Percentiles rank a stretch among this genome's conserved stretches.
Conservation (phyloP, 2,888 invertebrate genomes). For the Stegophylla sp. region DNA sequence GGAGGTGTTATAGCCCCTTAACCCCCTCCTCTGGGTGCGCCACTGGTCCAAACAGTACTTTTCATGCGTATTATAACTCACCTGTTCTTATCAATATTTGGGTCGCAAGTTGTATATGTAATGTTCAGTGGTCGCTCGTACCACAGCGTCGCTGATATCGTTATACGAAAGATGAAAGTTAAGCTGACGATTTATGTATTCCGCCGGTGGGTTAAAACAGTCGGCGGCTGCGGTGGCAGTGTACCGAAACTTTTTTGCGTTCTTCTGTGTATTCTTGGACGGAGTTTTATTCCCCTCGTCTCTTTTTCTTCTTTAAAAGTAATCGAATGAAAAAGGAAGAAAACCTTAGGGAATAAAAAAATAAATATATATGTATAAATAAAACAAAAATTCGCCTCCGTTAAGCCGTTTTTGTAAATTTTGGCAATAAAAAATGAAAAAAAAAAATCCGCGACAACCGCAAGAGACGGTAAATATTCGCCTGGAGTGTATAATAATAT, state of each 20-base stretch:
- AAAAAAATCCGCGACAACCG: not conserved
- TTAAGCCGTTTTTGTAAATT: not conserved
- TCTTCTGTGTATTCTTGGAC: not conserved
- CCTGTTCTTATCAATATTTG: no score
- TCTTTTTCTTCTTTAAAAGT: not conserved
- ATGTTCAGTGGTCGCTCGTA: no score
- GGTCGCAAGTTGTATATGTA: no score
- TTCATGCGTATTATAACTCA: no score
- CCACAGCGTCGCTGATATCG: no score
- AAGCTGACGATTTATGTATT: conserved; percentile 16
- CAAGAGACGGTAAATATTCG: not conserved
- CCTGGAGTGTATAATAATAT: no score
- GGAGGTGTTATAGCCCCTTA: no score
- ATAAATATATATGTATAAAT: not conserved
- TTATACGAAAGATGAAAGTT: not conserved
- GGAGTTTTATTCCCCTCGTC: not conserved
- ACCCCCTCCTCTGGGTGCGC: no score
- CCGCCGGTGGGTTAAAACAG: not conserved
- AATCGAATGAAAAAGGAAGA: not conserved
- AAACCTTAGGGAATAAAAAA: no score
- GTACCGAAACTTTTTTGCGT: not conserved
- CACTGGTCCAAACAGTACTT: no score
- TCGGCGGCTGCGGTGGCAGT: not conserved
- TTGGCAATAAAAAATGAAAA: not conserved
- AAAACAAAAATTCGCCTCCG: not conserved